Conservation (phyloP, 1,140 invertebrate genomes). For the Drosophila dunni region DNA sequence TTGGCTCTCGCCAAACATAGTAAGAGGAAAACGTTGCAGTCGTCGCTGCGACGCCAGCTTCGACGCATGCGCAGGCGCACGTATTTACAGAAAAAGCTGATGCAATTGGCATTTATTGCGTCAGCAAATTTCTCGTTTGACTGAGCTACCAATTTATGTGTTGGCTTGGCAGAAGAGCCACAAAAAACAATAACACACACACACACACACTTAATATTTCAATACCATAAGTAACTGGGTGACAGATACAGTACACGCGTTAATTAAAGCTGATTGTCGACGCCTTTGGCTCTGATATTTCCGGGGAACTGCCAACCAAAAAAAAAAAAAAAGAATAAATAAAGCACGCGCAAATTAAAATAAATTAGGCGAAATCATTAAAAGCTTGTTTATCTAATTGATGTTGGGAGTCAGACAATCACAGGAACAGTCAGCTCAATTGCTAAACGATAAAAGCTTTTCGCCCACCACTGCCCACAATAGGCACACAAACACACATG, state of each 20-base stretch:
- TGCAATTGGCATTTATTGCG: slow-evolving; percentile 68
- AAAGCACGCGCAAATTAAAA: slow-evolving; percentile 51
- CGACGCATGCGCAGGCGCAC: slow-evolving; percentile 54
- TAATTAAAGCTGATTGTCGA: slow-evolving; percentile 46
- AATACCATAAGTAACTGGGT: slow-evolving; percentile 9
- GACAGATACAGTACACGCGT: slow-evolving; percentile 24
- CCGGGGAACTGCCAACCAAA: slow-evolving; percentile 11
- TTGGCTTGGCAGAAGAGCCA: slow-evolving; percentile 3
- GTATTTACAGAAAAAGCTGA: slow-evolving; percentile 63
- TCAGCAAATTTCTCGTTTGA: slow-evolving; percentile 47
- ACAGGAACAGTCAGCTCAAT: slow-evolving; percentile 19
- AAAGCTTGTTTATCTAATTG: slow-evolving; percentile 79
- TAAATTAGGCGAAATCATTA: slow-evolving; percentile 65
- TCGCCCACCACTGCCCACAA: background rate
- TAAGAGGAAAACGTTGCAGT: slow-evolving; percentile 10
- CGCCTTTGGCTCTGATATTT: slow-evolving; percentile 11
- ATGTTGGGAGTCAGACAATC: slow-evolving; percentile 43
- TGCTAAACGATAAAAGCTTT: slow-evolving; percentile 26
- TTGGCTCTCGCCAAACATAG: background rate
- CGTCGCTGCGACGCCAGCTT: slow-evolving; percentile 19
- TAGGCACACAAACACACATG: background rate
- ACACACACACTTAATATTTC: background rate
- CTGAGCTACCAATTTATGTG: slow-evolving; percentile 7
- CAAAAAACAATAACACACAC: too few relatives aligned
- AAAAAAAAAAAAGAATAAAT: too few relatives aligned